Evolutionary conservation across 1,140 invertebrate species (phyloP).

Genomic region (Penaeus chinensis): DNA sequence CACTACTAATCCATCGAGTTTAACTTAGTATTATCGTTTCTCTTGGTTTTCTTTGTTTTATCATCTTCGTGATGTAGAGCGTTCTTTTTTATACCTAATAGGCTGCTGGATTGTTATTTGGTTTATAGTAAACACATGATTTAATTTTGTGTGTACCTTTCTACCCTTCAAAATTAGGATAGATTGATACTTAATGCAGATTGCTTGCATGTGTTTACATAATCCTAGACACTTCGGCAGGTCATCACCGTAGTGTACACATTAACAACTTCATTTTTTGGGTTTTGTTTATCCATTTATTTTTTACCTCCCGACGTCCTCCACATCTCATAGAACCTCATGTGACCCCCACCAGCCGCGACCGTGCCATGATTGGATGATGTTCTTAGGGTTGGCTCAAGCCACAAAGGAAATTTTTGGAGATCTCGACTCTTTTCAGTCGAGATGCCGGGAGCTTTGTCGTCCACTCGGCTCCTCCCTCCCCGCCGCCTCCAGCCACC

Average conservation of each 20-base stretch:
- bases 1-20: constrained; percentile 22
- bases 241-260: no score
- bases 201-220: no score
- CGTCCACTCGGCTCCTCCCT: constrained; percentile 23
- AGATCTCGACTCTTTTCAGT: constrained; percentile 53
- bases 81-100: no score
- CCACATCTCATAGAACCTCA: constrained; percentile 17
- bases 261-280: no score
- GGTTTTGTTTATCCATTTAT: neutral
- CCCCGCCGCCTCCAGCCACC: constrained; percentile 22
- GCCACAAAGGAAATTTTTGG: constrained; percentile 44
- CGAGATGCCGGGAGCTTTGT: constrained; percentile 46
- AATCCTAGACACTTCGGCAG: no score
- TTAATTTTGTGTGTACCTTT: no score
- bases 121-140: no score
- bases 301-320: constrained; percentile 25
- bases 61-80: no score
- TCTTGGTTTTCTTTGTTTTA: neutral
- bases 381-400: constrained; percentile 13
- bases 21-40: constrained; percentile 14
- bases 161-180: no score
- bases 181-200: no score
- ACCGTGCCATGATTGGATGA: constrained; percentile 52
- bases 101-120: no score
- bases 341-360: constrained; percentile 32